Percentiles rank a stretch among this genome's conserved stretches.
These are phyloP conservation scores for Adoxophyes honmai DNA, from an alignment of 1,140 invertebrate genomes.

Conservation along the genomic window DNA sequence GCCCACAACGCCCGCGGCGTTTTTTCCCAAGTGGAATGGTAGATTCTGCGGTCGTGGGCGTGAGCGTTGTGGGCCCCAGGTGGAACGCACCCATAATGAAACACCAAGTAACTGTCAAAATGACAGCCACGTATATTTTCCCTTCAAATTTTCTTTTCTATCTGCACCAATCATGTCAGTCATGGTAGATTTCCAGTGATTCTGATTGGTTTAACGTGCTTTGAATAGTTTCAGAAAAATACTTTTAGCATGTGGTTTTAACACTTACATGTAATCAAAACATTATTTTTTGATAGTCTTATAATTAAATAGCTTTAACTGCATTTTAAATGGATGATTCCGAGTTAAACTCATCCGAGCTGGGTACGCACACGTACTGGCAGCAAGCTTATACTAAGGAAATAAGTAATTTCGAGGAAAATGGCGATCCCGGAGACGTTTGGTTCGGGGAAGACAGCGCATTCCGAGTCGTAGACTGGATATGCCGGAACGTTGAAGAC, in stretches of 20 bases:
- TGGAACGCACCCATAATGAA: neutral
- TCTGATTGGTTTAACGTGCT: too few species aligned
- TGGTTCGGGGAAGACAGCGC: constrained; percentile 95
- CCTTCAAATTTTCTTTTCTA: neutral
- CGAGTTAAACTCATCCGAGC: constrained; percentile 84
- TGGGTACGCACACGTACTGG: constrained; percentile 92
- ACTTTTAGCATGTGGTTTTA: too few species aligned
- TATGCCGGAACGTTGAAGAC: constrained; percentile 59
- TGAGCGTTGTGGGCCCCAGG: too few species aligned
- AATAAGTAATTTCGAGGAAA: constrained; percentile 87
- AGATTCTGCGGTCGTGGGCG: too few species aligned
- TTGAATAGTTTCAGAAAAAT: too few species aligned
- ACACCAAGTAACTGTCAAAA: neutral
- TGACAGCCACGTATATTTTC: neutral
- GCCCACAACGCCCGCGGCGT: too few species aligned
- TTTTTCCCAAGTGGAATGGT: too few species aligned
- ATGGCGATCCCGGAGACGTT: constrained; percentile 93
- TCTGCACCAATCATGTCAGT: neutral
- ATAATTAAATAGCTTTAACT: too few species aligned
- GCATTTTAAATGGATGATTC: constrained; percentile 37
- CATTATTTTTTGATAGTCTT: too few species aligned
- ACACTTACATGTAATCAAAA: too few species aligned
- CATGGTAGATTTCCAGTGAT: too few species aligned
- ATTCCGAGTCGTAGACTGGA: constrained; percentile 84
- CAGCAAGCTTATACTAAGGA: constrained; percentile 88